These are phyloP conservation scores for Eutrigla gurnardus DNA, from an alignment of 2,797 vertebrate genomes.

Conservation along the genomic window DNA sequence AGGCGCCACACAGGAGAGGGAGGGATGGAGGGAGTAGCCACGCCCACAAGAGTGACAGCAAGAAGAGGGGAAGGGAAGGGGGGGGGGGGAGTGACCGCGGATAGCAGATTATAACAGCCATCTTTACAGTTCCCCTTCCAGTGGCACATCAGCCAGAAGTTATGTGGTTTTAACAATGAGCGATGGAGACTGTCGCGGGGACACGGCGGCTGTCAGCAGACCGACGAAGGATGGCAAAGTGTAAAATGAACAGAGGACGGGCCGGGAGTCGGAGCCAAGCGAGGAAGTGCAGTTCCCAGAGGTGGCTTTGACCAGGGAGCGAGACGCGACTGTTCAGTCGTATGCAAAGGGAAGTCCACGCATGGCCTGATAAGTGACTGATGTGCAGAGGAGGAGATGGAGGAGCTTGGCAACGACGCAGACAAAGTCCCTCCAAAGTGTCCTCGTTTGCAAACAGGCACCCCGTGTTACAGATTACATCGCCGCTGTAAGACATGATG, in stretches of 20 bases:
- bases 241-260: slow-evolving; percentile 37
- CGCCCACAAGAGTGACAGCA: too few species aligned
- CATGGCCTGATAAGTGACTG: slow-evolving; percentile 31
- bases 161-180: slow-evolving; percentile 46
- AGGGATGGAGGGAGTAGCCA: too few species aligned
- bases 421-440: not conserved
- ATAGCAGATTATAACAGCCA: too few species aligned
- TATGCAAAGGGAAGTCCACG: not conserved
- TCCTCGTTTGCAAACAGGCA: slow-evolving; percentile 6
- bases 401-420: not conserved
- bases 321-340: slow-evolving; percentile 44
- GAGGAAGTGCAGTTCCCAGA: slow-evolving; percentile 41
- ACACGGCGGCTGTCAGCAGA: slow-evolving; percentile 43
- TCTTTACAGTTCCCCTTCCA: slow-evolving; percentile 7
- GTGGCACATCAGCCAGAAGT: slow-evolving; percentile 12
- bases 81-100: too few species aligned
- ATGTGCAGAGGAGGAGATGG: slow-evolving; percentile 29
- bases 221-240: slow-evolving; percentile 39
- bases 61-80: too few species aligned
- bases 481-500: slow-evolving; percentile 4
- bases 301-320: slow-evolving; percentile 33
- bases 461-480: not conserved
- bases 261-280: slow-evolving; percentile 42
- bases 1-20: too few species aligned
- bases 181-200: slow-evolving; percentile 40